Conservation (phyloP, 1,140 invertebrate species). For the Heliconius congener region DNA sequence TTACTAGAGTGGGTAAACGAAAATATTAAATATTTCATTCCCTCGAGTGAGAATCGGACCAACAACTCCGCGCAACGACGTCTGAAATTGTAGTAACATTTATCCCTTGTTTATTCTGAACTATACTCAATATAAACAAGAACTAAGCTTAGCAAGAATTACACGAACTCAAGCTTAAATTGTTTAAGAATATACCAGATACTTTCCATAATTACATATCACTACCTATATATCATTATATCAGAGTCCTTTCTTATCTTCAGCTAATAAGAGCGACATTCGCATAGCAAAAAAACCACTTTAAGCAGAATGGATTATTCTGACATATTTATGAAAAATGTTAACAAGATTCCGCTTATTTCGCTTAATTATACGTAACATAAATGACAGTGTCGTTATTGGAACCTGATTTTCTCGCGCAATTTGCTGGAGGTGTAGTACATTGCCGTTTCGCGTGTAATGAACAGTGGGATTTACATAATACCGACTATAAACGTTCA, state of each 20-base stretch:
- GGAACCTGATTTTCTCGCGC: conserved; percentile 41
- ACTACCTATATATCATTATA: conserved; percentile 5
- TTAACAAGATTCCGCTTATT: conserved; percentile 45
- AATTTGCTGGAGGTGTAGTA: conserved; percentile 35
- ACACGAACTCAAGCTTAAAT: neutral
- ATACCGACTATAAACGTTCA: conserved; percentile 23
- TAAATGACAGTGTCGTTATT: conserved; percentile 43
- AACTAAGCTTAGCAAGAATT: neutral
- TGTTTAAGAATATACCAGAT: conserved; percentile 1
- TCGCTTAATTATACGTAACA: conserved; percentile 45
- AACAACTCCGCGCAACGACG: too few relatives aligned
- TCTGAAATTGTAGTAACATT: too few relatives aligned
- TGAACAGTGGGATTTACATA: conserved; percentile 38
- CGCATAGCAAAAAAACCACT: neutral
- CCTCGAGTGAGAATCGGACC: too few relatives aligned
- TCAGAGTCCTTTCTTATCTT: neutral
- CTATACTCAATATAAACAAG: too few relatives aligned
- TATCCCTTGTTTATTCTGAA: too few relatives aligned
- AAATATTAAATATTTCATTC: too few relatives aligned
- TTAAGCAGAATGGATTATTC: conserved; percentile 11
- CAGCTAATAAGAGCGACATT: neutral
- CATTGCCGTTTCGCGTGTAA: conserved; percentile 36
- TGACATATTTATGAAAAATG: conserved; percentile 45
- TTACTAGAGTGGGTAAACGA: too few relatives aligned
- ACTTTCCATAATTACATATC: conserved; percentile 20